Conservation (phyloP, 2,888 invertebrate species). For the Graphium colonna region DNA sequence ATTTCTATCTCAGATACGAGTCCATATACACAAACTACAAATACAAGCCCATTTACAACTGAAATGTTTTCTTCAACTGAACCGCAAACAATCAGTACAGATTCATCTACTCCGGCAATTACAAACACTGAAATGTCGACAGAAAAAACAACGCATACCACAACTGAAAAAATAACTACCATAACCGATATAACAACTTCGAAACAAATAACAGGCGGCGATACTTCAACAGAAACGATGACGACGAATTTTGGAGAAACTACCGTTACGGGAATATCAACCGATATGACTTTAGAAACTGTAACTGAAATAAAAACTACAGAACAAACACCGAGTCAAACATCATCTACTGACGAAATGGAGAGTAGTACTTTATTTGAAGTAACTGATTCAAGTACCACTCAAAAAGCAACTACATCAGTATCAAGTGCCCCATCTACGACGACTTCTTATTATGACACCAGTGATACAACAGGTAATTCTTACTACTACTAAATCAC, state of each 20-base stretch:
- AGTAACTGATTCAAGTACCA: background rate
- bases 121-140: slow-evolving; percentile 8
- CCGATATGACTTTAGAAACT: no score
- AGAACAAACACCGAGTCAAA: background rate
- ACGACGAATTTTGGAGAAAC: slow-evolving; percentile 8
- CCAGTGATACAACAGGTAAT: background rate
- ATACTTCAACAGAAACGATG: slow-evolving; percentile 13
- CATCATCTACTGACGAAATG: background rate
- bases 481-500: no score
- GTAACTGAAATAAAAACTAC: background rate
- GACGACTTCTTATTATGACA: background rate
- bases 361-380: background rate
- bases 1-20: background rate
- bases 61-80: slow-evolving; percentile 1
- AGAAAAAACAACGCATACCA: background rate
- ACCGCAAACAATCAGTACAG: background rate
- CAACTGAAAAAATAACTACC: background rate
- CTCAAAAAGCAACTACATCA: background rate
- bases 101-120: slow-evolving; percentile 12
- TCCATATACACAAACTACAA: background rate
- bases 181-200: slow-evolving; percentile 10
- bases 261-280: background rate
- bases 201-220: slow-evolving; percentile 10
- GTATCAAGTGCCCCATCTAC: background rate
- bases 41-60: slow-evolving; percentile 5